Conservation (phyloP, 53 echinoderm and acorn worm genomes). For the Apostichopus leukothele region DNA sequence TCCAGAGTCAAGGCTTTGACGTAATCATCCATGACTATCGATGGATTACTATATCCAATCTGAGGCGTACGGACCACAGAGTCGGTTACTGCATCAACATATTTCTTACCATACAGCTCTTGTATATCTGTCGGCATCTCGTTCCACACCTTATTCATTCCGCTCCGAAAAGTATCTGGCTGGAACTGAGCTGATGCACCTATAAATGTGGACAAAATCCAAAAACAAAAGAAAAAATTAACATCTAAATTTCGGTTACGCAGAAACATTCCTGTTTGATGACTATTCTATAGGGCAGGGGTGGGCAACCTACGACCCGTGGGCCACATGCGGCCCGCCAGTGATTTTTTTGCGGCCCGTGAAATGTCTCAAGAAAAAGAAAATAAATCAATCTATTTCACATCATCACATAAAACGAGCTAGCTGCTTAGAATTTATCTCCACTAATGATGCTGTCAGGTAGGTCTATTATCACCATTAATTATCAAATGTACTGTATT, state of each 20-base stretch:
- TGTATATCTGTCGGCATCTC: slow-evolving; percentile 47
- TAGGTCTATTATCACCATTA: no score
- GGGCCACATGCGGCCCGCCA: no score
- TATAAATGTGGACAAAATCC: slow-evolving; percentile 22
- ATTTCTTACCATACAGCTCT: slow-evolving; percentile 63
- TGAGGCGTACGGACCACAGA: neutral
- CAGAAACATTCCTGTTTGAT: neutral
- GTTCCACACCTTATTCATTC: slow-evolving; percentile 50
- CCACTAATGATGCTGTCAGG: no score
- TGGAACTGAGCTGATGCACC: slow-evolving; percentile 56
- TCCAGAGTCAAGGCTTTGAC: slow-evolving; percentile 56
- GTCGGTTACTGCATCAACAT: slow-evolving; percentile 40
- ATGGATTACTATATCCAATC: slow-evolving; percentile 10
- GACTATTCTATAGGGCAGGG: no score
- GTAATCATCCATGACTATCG: slow-evolving; percentile 50
- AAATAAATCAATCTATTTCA: neutral
- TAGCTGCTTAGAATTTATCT: no score
- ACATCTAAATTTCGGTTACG: neutral
- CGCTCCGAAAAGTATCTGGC: slow-evolving; percentile 28
- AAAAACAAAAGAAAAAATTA: neutral
- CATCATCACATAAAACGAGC: neutral
- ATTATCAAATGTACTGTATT: no score
- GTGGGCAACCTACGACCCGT: no score
- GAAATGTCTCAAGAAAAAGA: neutral
- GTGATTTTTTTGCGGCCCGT: no score